Percentiles rank a stretch among this genome's conserved stretches.
phyloP scores from a whole-genome alignment of 2,797 vertebrate genomes.

The Otus scops region DNA sequence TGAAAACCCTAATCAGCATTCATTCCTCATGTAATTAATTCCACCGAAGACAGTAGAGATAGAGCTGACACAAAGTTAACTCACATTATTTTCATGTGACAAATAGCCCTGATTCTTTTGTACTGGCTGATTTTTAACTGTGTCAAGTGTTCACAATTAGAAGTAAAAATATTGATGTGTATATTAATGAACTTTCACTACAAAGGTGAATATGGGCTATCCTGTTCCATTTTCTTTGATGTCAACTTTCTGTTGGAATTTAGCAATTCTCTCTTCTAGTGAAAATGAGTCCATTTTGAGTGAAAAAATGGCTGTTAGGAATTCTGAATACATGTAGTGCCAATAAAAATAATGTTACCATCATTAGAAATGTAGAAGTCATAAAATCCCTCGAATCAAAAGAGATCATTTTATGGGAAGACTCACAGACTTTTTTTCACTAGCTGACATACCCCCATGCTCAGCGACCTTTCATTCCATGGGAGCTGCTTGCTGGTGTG shows the following conservation, averaged over 20 bases:
- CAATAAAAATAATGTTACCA: neutral
- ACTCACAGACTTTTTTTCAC: neutral
- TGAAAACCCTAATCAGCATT: neutral
- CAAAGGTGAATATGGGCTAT: neutral
- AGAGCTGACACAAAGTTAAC: neutral
- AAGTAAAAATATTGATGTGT: neutral
- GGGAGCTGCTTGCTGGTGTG: neutral
- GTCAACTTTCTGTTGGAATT: neutral
- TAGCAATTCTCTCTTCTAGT: neutral
- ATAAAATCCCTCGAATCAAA: neutral
- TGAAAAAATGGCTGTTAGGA: neutral
- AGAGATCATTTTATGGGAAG: neutral
- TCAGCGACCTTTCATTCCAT: neutral
- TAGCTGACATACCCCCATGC: neutral
- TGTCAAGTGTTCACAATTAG: neutral
- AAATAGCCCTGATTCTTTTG: neutral
- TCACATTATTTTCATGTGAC: neutral
- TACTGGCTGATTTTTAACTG: neutral
- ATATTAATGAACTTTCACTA: neutral
- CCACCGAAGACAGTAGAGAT: neutral
- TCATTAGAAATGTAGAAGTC: neutral
- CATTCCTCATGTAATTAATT: neutral
- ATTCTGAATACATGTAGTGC: neutral
- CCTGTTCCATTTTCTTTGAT: neutral
- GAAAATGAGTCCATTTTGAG: neutral